These are phyloP conservation scores for Acrobasis repandana DNA, from an alignment of 2,888 invertebrate genomes.

Conservation along the genomic window DNA sequence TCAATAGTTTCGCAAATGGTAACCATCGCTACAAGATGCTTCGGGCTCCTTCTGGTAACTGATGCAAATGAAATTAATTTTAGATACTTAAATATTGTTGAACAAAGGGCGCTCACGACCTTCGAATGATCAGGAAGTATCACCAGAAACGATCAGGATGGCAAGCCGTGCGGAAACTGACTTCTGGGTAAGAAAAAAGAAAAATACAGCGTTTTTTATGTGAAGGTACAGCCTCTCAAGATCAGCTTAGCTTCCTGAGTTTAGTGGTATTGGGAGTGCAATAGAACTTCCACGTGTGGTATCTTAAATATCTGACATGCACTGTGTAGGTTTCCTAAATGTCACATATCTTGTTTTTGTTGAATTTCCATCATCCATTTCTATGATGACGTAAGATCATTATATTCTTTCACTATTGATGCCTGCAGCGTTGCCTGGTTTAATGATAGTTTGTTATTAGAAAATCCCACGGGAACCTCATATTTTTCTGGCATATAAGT, in stretches of 20 bases:
- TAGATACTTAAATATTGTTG: constrained; percentile 65
- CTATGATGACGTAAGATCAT: too few relatives aligned
- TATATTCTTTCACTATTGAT: too few relatives aligned
- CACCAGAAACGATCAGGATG: constrained; percentile 35
- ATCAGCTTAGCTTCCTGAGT: background rate
- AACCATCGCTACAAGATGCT: constrained; percentile 46
- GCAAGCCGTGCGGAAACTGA: constrained; percentile 54
- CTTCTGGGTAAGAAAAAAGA: constrained; percentile 36
- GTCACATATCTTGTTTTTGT: too few relatives aligned
- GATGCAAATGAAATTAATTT: constrained; percentile 57
- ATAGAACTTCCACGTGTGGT: too few relatives aligned
- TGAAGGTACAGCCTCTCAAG: background rate
- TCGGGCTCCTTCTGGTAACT: constrained; percentile 46
- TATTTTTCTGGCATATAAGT: too few relatives aligned
- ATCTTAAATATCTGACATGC: too few relatives aligned
- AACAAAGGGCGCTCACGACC: constrained; percentile 41
- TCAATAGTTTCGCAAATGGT: constrained; percentile 57
- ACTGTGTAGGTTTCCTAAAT: too few relatives aligned
- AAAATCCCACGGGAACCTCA: too few relatives aligned
- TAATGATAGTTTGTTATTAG: too few relatives aligned
- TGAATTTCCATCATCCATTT: too few relatives aligned
- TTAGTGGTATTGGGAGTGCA: background rate
- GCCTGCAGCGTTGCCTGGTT: too few relatives aligned
- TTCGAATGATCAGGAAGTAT: constrained; percentile 49
- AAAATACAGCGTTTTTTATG: constrained; percentile 8